These are phyloP conservation scores for Luperina testacea DNA, from an alignment of 2,888 invertebrate genomes.

Conservation along the genomic window DNA sequence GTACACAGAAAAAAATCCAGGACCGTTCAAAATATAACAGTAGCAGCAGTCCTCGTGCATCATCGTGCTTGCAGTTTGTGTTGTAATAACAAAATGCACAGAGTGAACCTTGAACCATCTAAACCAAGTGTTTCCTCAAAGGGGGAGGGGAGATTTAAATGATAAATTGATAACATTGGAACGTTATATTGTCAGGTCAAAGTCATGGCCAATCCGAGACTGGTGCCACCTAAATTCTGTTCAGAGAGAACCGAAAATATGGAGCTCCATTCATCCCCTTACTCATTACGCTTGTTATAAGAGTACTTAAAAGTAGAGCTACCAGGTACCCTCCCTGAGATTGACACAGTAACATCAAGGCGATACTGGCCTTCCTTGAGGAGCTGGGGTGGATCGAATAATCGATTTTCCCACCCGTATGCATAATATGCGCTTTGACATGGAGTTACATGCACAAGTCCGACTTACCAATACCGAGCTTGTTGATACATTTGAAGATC, in stretches of 20 bases:
- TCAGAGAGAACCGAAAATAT: not conserved
- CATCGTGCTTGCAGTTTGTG: not conserved
- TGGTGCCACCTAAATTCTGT: not conserved
- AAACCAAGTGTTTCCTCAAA: constrained; percentile 38
- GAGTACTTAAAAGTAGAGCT: not conserved
- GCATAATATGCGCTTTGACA: no score
- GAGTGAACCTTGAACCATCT: constrained; percentile 29
- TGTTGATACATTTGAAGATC: not conserved
- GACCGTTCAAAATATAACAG: not conserved
- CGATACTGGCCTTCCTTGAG: not conserved
- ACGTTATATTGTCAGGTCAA: not conserved
- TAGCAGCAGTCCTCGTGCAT: not conserved
- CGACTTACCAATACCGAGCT: no score
- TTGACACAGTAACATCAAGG: not conserved
- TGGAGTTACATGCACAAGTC: no score
- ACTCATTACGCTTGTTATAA: no score
- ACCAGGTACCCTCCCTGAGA: not conserved
- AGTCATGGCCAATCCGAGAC: not conserved
- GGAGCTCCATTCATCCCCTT: not conserved
- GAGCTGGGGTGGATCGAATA: not conserved
- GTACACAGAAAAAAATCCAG: not conserved
- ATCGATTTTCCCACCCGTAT: no score
- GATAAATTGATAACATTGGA: constrained; percentile 35
- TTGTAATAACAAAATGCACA: not conserved
- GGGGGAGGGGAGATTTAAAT: constrained; percentile 46